Evolutionary conservation across 2,113 vertebrate genomes (phyloP), one percentile per base, ranked within the genome.

Genomic region (Nannospalax galili): DNA sequence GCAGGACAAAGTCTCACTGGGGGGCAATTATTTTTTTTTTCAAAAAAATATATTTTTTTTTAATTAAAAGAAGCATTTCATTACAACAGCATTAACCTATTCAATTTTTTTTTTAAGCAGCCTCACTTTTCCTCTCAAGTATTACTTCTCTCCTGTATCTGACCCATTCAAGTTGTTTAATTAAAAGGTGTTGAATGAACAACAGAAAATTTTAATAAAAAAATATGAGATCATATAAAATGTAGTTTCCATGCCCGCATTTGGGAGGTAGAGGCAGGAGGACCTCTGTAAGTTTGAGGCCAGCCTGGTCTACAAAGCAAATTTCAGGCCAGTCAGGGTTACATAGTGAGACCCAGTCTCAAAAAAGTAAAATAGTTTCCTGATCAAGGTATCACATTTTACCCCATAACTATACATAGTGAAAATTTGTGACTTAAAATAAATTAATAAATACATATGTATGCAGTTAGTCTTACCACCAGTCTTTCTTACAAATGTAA

Each of bases 181-280:
- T 87, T 69, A 91, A 95, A 84, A 75, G 8, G 14, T 73, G 2
- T 64, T 80, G 56, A 84, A 75, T 77, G 26, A 90, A 52, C 73
- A 92, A 45, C 8, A 70, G 69, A 74, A 30, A 48, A 40, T n/a
- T 62, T 88, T 56, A 84, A 92, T 64, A 88, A 94, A 35, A 35
- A 77, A n/a, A n/a, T n/a, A n/a, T 30, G 65, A 91, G 56, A 84
- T 7, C 7, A 91, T 77, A 87, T 93, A n/a, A 74, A 80, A 96
- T 88, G 11, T 37, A 73, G 14, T 67, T 72, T 84, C 15, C 42
- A 72, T 52, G 6, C 48, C 48, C 6, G 48, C 48, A 52, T 52
- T 52, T 52, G 48, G 48, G 48, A 52, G 6, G 11, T 11, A 52
- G 48, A 52, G 48, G 48, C 48, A 52, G 48, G 11, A 52, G 11